Evolutionary conservation across 2,888 invertebrate genomes (phyloP), one percentile per base, ranked within the genome.

Genomic region (Drosophila setosimentum): DNA sequence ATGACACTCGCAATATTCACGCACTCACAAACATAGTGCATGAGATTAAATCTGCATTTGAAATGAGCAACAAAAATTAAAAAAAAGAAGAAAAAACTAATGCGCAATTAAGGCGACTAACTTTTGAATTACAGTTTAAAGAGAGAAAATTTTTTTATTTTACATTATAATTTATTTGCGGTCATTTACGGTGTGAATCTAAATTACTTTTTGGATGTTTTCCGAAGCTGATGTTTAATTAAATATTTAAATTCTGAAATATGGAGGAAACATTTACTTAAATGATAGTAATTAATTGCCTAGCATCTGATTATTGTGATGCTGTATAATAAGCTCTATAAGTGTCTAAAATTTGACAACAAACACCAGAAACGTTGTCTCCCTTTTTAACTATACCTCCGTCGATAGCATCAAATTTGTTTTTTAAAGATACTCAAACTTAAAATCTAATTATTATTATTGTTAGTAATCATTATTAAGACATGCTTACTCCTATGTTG

Each of bases 1-100:
- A 85, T 76, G 82, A 68, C 89, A 82, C 85, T 77, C 87, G 53
- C 68, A 89, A 84, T 89, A 80, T 66, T 60, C 66, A 51, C 63
- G 60, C 63, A 64, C 40, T 57, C 51, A 48, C 48, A 29, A 7
- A 27, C 8, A 54, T 16, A 29, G 54, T 51, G 27, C n/a, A 37
- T 30, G 27, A 51, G 55, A 18, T 64, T 55, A 65, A 45, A 64
- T 53, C 50, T 27, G 51, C 37, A 27, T 45, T 45, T 24, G 16
- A 45, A 45, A 45, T 24, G 45, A 45, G 24, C 16, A 45, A 16
- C 24, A 45, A 2, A 45, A 24, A 45, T 16, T 13, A 21, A 21
- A 45, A 42, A 42, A 42, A 21, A 45, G 6, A 51, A 21, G 16
- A 30, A 54, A 6, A 21, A 37, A 21, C 2, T 18, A 21, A 6